These are phyloP conservation scores for Matsumyia berberina DNA, from an alignment of 2,888 invertebrate genomes.

Conservation along the genomic window DNA sequence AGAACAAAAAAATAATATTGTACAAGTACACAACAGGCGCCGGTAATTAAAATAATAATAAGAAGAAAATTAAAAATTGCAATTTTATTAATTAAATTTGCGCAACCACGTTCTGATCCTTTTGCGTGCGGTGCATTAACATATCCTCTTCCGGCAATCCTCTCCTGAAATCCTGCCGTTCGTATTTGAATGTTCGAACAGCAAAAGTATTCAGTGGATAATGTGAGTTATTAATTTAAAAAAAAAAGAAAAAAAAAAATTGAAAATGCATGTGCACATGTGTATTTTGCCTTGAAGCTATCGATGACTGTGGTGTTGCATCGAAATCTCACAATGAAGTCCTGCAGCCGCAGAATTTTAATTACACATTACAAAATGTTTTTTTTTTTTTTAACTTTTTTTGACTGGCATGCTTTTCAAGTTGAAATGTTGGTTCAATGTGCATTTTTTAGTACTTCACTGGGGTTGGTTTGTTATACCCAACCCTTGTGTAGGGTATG, in stretches of 20 bases:
- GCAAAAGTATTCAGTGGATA: slow-evolving; percentile 16
- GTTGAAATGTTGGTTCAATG: background rate
- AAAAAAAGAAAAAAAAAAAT: slow-evolving; percentile 3
- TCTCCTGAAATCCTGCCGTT: background rate
- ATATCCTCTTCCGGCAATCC: slow-evolving; percentile 33
- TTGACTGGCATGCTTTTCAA: slow-evolving; percentile 9
- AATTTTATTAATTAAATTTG: slow-evolving; percentile 62
- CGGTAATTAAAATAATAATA: slow-evolving; percentile 60
- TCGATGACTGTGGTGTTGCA: background rate
- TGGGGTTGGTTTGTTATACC: too few relatives aligned
- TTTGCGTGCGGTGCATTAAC: slow-evolving; percentile 60
- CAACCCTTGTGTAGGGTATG: too few relatives aligned
- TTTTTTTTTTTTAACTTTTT: background rate
- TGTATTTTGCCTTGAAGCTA: background rate
- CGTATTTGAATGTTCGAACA: slow-evolving; percentile 18
- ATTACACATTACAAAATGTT: slow-evolving; percentile 35
- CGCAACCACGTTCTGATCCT: slow-evolving; percentile 42
- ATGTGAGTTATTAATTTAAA: slow-evolving; percentile 38
- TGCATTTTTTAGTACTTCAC: slow-evolving; percentile 24
- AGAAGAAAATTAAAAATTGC: slow-evolving; percentile 51
- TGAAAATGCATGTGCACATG: background rate
- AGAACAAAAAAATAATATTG: background rate
- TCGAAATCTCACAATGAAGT: slow-evolving; percentile 42
- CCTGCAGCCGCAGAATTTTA: slow-evolving; percentile 48
- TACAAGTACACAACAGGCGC: background rate